Evolutionary conservation across 2,888 invertebrate genomes (phyloP), one percentile per base, ranked within the genome.

Genomic region (Liodrosophila aerea): DNA sequence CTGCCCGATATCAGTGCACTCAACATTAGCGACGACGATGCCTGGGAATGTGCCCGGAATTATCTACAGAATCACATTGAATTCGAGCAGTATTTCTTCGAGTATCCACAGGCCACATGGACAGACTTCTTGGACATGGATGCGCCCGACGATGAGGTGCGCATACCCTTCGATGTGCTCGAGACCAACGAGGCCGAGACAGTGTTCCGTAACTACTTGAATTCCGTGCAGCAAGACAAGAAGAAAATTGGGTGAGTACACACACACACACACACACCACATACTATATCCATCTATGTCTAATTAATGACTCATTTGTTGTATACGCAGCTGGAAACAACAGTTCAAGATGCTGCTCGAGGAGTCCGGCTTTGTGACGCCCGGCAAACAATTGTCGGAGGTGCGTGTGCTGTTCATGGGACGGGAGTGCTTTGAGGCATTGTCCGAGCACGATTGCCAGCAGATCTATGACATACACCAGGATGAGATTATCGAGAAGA

Each of bases 401-500:
- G 97, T 97, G 31, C 92, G 96, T 47, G 96, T 98, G 2, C 91
- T 97, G 57, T 95, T 98, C 87, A 95, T 97, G 95, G 98, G 98
- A 0, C 93, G 97, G 34, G 97, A 98, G 89, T 97, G 97, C 87
- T 98, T 96, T 89, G 97, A 97, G 90, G 95, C 96, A 8, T 91
- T 98, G 47, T 94, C 96, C 0, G 97, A 97, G 82, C 94, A 94
- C 54, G 98, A 98, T 88, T 95, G 96, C 85, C 95, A 96, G 87
- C 93, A 95, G 83, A 97, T 98, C 76, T 98, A 98, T 89, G 97
- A 98, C 82, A 94, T 95, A 75, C 97, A 98, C 90, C 98, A 98
- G 91, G 92, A 95, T 80, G 96, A 96, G 87, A 94, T 97, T 71
- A 95, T 96, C 86, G 94, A 96, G 81, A 93, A 95, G 83, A 97